Conservation (phyloP, 2,113 vertebrate genomes). For the Megaceryle maxima region DNA sequence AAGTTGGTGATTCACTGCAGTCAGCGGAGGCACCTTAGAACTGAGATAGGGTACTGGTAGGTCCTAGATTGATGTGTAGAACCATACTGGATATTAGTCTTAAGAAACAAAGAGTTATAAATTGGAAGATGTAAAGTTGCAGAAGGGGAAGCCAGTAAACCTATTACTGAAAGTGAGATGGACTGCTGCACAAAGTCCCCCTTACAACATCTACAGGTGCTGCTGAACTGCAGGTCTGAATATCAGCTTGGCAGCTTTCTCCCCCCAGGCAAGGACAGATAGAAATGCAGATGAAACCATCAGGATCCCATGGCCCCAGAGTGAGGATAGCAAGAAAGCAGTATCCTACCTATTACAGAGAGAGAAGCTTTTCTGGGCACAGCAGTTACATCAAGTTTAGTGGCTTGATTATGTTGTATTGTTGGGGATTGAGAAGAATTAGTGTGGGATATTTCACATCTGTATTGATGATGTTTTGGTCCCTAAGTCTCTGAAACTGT, state of each 20-base stretch:
- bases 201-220: not conserved
- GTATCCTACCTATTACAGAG: not conserved
- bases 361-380: not conserved
- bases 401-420: not conserved
- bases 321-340: not conserved
- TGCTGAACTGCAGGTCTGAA: not conserved
- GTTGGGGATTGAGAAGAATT: not conserved
- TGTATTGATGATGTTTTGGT: not conserved
- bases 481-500: not conserved
- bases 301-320: not conserved
- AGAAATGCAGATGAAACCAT: not conserved
- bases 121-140: not conserved
- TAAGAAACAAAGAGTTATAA: not conserved
- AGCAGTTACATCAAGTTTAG: not conserved
- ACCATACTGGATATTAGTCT: not conserved
- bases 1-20: not conserved
- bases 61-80: not conserved
- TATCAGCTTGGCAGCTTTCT: not conserved
- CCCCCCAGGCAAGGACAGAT: not conserved
- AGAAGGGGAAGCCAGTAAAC: not conserved
- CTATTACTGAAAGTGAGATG: not conserved
- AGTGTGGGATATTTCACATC: not conserved
- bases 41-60: not conserved
- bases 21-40: not conserved
- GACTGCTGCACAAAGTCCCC: not conserved